phyloP scores from a whole-genome alignment of 2,797 vertebrate species.

The Aldrovandia affinis region DNA sequence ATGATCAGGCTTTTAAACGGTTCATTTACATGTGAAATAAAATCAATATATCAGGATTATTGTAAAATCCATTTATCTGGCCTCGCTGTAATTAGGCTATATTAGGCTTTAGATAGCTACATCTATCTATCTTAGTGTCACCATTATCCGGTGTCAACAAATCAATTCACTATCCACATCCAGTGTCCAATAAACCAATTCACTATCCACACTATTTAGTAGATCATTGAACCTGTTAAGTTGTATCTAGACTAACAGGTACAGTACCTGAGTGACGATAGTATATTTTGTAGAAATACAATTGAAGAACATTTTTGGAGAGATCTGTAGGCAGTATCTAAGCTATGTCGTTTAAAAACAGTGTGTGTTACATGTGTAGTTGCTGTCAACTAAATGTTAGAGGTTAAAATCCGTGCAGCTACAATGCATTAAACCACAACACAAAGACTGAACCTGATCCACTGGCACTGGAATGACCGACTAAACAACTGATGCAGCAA shows the following conservation, averaged over 20 bases:
- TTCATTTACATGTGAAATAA: neutral
- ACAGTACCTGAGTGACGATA: neutral
- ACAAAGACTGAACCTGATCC: constrained; percentile 3
- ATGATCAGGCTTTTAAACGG: neutral
- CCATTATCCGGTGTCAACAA: neutral
- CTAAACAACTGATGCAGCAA: constrained; percentile 35
- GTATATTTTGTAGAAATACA: neutral
- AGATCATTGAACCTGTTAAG: neutral
- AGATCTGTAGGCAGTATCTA: no score
- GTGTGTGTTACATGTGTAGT: neutral
- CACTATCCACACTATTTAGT: neutral
- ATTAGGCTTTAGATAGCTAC: neutral
- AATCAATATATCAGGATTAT: neutral
- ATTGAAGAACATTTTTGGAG: no score
- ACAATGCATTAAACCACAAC: neutral
- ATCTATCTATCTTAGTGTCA: neutral
- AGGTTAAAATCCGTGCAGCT: neutral
- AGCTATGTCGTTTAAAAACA: neutral
- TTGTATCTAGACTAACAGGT: neutral
- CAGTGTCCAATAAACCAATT: no score
- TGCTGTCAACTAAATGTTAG: neutral
- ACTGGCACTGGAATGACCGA: neutral
- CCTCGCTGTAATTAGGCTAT: neutral
- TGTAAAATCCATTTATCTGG: neutral
- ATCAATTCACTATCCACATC: neutral